phyloP scores from a whole-genome alignment of 2,888 invertebrate species.

The Diarsia rubi region DNA sequence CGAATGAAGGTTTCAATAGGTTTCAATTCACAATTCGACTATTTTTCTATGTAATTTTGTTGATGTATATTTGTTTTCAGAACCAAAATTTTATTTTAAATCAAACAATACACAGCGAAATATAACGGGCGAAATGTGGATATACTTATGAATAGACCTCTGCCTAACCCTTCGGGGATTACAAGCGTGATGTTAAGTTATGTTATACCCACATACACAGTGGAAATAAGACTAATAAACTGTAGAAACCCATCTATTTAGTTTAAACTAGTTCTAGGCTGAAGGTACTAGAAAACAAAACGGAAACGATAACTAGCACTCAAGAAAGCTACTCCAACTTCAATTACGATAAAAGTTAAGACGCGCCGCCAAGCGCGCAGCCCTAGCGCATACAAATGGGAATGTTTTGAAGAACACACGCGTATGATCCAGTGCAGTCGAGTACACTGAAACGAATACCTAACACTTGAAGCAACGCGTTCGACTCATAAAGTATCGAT shows the following conservation, averaged over 20 bases:
- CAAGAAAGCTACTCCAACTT: conserved; percentile 35
- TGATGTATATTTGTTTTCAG: not conserved
- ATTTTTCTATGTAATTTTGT: not conserved
- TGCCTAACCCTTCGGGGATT: too few relatives aligned
- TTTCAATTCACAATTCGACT: not conserved
- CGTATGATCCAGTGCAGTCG: conserved; percentile 78
- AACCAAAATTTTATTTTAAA: not conserved
- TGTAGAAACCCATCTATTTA: not conserved
- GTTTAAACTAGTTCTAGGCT: conserved; percentile 18
- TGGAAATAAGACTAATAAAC: not conserved
- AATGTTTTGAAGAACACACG: conserved; percentile 87
- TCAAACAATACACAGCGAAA: not conserved
- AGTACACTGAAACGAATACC: conserved; percentile 79
- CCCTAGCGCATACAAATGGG: conserved; percentile 74
- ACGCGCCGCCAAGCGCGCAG: conserved; percentile 62
- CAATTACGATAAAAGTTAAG: conserved; percentile 44
- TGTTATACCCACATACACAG: too few relatives aligned
- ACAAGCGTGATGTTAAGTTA: too few relatives aligned
- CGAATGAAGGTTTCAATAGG: not conserved
- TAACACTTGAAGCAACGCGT: conserved; percentile 80
- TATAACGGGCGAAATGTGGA: too few relatives aligned
- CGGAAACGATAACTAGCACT: conserved; percentile 45
- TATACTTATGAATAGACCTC: too few relatives aligned
- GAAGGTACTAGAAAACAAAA: conserved; percentile 7
- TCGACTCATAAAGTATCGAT: conserved; percentile 74